A percentile compares a stretch with the other conserved stretches of the same genome.
Conservation (phyloP, 2,888 invertebrate species). For the Pristionchus fissidentatus region DNA sequence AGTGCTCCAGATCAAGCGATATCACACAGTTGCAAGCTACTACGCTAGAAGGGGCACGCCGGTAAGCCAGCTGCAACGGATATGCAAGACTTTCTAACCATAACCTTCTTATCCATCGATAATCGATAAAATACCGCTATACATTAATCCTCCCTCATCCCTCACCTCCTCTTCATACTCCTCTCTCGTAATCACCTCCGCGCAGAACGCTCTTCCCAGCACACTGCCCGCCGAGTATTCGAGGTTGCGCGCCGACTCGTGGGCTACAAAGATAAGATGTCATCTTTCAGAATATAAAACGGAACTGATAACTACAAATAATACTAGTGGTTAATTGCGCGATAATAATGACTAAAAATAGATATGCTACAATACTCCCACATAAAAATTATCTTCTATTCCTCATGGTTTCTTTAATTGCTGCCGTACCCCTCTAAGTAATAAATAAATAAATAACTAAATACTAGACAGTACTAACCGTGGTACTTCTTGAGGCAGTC, state of each 20-base stretch:
- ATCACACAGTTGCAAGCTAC: too few species aligned
- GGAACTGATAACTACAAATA: not conserved
- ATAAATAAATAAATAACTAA: not conserved
- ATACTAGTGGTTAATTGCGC: too few species aligned
- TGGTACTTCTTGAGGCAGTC: not conserved
- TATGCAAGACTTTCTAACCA: not conserved
- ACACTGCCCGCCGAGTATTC: conserved; percentile 62
- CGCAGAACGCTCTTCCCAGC: conserved; percentile 61
- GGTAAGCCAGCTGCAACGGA: not conserved
- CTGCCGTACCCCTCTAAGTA: not conserved
- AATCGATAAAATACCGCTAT: too few species aligned
- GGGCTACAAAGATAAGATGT: conserved; percentile 8
- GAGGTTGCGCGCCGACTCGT: conserved; percentile 8
- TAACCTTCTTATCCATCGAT: too few species aligned
- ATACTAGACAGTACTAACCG: not conserved
- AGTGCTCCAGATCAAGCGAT: too few species aligned
- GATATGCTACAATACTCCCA: not conserved
- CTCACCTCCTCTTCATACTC: conserved; percentile 60
- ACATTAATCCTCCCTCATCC: too few species aligned
- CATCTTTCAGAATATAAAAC: not conserved
- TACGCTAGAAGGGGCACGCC: too few species aligned
- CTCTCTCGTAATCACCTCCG: conserved; percentile 57
- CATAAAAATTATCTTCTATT: too few species aligned
- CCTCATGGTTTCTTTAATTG: not conserved
- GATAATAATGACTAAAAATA: not conserved